phyloP scores from a whole-genome alignment of 2,113 vertebrate species.

The Brachyhypopomus occidentalis region DNA sequence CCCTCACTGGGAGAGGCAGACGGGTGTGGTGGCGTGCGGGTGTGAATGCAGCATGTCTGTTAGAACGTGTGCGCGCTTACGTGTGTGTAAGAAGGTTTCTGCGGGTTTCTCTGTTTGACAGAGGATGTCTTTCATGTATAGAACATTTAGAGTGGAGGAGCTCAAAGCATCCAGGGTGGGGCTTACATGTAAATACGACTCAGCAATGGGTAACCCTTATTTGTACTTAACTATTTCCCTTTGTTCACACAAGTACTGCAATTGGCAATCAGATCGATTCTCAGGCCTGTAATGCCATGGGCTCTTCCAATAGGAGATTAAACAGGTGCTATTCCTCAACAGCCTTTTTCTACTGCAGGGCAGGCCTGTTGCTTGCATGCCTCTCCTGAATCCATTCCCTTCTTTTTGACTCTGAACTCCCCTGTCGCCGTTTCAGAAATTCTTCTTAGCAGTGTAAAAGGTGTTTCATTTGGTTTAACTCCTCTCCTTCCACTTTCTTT shows the following conservation, averaged over 20 bases:
- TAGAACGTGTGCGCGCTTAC: neutral
- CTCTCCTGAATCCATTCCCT: neutral
- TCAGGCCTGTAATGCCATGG: slow-evolving; percentile 42
- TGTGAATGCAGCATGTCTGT: slow-evolving; percentile 12
- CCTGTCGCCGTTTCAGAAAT: slow-evolving; percentile 6
- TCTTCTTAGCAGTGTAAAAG: slow-evolving; percentile 30
- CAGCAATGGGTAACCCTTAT: slow-evolving; percentile 8
- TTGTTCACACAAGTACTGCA: slow-evolving; percentile 39
- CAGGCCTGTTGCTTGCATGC: slow-evolving; percentile 38
- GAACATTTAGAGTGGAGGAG: slow-evolving; percentile 12
- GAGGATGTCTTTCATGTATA: slow-evolving; percentile 29
- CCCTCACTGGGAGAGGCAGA: slow-evolving; percentile 27
- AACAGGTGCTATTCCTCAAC: slow-evolving; percentile 56
- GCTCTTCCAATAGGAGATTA: slow-evolving; percentile 42
- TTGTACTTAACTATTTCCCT: slow-evolving; percentile 35
- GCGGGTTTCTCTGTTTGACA: slow-evolving; percentile 33
- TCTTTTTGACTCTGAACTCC: slow-evolving; percentile 7
- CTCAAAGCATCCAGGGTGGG: slow-evolving; percentile 17
- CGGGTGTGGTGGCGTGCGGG: slow-evolving; percentile 34
- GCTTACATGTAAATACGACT: slow-evolving; percentile 32
- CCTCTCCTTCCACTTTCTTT: slow-evolving; percentile 37
- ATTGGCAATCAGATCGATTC: slow-evolving; percentile 43
- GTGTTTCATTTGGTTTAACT: slow-evolving; percentile 20
- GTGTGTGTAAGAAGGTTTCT: slow-evolving; percentile 20
- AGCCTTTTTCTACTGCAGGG: slow-evolving; percentile 47